Evolutionary conservation across 2,888 invertebrate species (phyloP), one percentile per base, ranked within the genome.

Genomic region (Coronaproctus castanopsis): DNA sequence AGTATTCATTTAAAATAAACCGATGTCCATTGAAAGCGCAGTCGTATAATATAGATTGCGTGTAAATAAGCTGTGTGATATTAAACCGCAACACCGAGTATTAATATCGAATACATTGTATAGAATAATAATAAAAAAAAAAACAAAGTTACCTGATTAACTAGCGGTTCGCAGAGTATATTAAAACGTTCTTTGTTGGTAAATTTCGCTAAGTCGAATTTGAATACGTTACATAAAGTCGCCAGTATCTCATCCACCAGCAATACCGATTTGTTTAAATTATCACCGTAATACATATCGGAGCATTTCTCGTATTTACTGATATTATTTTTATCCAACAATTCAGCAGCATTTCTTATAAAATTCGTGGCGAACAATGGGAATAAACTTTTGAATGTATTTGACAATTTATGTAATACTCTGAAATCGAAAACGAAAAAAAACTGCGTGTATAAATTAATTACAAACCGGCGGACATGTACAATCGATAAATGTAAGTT

Each of bases 361-460:
- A 91, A 84, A 67, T 87, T 85, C 0, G 84, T 84, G 54, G 91
- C 89, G 70, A 93, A 95, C n/a, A 90, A 73, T 0, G 87, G 84
- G 71, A 93, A 95, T 1, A 96, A 73, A 3, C 88, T 85, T 71
- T 90, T 88, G 2, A 96, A 73, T 62, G 81, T 80, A 58, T 85
- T 83, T 0, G 91, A 87, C 56, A 93, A 81, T 52, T 80, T 81
- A 63, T 78, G 78, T 61, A 87, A 85, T 36, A 90, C 69, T 67
- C 84, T 79, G 71, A 67, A 78, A 72, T 62, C 36, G 19, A 19
- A 55, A 18, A 54, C n/a, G 14, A 55, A 65, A 56, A 53, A 57
- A 20, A 54, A 22, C 24, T 63, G 36, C 24, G 10, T 19, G 18
- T 23, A 54, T 23, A 55, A 59, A 58, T 59, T 62, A 51, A 57